phyloP scores from a whole-genome alignment of 2,797 vertebrate species.

The Clarias fuscus region DNA sequence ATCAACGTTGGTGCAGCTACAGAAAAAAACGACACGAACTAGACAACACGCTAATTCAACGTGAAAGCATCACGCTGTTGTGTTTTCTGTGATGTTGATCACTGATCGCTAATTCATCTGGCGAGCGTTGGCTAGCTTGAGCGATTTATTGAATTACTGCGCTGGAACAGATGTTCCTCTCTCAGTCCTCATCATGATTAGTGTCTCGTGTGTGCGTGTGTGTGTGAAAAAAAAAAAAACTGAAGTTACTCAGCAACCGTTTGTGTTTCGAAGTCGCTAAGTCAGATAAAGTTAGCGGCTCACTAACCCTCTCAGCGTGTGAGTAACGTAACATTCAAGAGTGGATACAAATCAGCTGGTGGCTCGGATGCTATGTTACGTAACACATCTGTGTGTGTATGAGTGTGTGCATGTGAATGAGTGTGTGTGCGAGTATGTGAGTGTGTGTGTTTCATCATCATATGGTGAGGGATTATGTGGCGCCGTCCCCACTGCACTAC shows the following conservation, averaged over 20 bases:
- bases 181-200: slow-evolving; percentile 51
- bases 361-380: not conserved
- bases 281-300: slow-evolving; percentile 50
- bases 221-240: slow-evolving; percentile 22
- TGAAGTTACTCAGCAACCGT: slow-evolving; percentile 19
- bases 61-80: not conserved
- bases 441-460: slow-evolving; percentile 33
- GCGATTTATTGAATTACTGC: slow-evolving; percentile 47
- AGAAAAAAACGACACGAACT: not conserved
- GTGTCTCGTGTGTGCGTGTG: slow-evolving; percentile 17
- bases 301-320: slow-evolving; percentile 30
- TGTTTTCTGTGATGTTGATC: slow-evolving; percentile 1
- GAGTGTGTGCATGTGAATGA: slow-evolving; percentile 7
- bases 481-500: slow-evolving; percentile 8
- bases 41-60: not conserved
- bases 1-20: not conserved
- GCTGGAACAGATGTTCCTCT: slow-evolving; percentile 65
- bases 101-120: slow-evolving; percentile 12
- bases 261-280: not conserved
- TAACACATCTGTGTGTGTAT: slow-evolving; percentile 22
- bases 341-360: slow-evolving; percentile 40
- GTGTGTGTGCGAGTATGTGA: slow-evolving; percentile 17
- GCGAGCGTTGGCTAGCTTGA: slow-evolving; percentile 31
- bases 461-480: slow-evolving; percentile 30
- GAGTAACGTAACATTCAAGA: slow-evolving; percentile 9